Conservation (phyloP, 2,888 invertebrate species). For the Pollenia amentaria region DNA sequence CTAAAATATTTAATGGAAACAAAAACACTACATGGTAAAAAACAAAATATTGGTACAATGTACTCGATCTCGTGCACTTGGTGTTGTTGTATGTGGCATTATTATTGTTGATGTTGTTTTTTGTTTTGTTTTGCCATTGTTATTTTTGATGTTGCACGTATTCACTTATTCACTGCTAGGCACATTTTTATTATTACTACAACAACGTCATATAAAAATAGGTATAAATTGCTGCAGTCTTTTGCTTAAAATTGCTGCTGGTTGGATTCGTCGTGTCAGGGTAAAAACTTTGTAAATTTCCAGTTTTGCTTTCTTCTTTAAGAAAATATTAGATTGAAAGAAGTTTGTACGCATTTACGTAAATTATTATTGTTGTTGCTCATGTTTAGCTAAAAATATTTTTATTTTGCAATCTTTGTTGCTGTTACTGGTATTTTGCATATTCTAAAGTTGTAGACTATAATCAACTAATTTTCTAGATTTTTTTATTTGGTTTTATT, state of each 20-base stretch:
- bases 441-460: background rate
- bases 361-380: conserved; percentile 59
- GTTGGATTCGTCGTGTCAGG: conserved; percentile 50
- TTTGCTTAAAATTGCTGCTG: conserved; percentile 37
- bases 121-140: conserved; percentile 21
- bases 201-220: background rate
- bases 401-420: background rate
- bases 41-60: conserved; percentile 60
- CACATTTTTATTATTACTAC: conserved; percentile 38
- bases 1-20: conserved; percentile 21
- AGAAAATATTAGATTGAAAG: background rate
- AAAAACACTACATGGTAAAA: conserved; percentile 36
- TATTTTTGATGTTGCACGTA: conserved; percentile 66
- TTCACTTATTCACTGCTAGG: conserved; percentile 55
- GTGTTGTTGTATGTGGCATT: conserved; percentile 23
- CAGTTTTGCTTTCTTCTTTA: conserved; percentile 9
- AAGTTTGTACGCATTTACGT: conserved; percentile 53
- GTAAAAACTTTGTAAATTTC: conserved; percentile 40
- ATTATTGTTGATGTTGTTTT: background rate
- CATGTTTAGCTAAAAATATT: conserved; percentile 19
- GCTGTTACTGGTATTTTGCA: conserved; percentile 21
- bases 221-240: conserved; percentile 31
- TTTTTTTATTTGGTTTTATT: background rate
- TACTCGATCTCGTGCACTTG: conserved; percentile 63
- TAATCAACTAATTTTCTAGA: conserved; percentile 22